These are phyloP conservation scores for Drosophila subobscura DNA, from an alignment of 1,140 invertebrate genomes.

Conservation along the genomic window DNA sequence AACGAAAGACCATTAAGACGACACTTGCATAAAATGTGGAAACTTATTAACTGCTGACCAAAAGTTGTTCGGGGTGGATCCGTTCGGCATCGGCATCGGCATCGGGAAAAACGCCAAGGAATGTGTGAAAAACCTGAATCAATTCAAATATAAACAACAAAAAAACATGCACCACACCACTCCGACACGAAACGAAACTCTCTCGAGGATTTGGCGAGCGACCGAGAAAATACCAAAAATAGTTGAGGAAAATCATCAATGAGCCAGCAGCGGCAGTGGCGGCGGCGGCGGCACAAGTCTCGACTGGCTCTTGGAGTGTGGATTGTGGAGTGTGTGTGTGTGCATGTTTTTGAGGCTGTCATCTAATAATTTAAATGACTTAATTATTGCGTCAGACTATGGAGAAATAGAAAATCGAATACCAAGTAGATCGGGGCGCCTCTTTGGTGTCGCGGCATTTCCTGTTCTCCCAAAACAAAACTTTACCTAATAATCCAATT, in stretches of 20 bases:
- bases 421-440: slow-evolving; percentile 59
- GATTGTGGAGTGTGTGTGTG: too few species aligned
- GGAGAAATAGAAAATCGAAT: slow-evolving; percentile 46
- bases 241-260: slow-evolving; percentile 54
- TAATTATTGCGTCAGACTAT: slow-evolving; percentile 80
- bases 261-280: neutral
- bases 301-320: slow-evolving; percentile 12
- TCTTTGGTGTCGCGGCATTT: slow-evolving; percentile 65
- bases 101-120: slow-evolving; percentile 66
- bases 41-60: slow-evolving; percentile 74
- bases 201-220: slow-evolving; percentile 76
- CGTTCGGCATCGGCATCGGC: slow-evolving; percentile 25
- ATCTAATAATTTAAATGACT: slow-evolving; percentile 82
- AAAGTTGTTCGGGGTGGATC: slow-evolving; percentile 41
- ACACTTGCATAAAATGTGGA: slow-evolving; percentile 80
- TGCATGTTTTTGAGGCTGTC: slow-evolving; percentile 54
- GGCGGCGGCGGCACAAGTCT: slow-evolving; percentile 15
- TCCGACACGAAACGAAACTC: slow-evolving; percentile 18
- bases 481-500: slow-evolving; percentile 37
- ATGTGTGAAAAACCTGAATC: slow-evolving; percentile 76
- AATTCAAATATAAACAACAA: slow-evolving; percentile 49
- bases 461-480: slow-evolving; percentile 21
- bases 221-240: slow-evolving; percentile 65
- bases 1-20: slow-evolving; percentile 26
- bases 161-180: neutral